These are phyloP conservation scores for Belgica antarctica DNA, from an alignment of 2,888 invertebrate species.

Conservation along the genomic window DNA sequence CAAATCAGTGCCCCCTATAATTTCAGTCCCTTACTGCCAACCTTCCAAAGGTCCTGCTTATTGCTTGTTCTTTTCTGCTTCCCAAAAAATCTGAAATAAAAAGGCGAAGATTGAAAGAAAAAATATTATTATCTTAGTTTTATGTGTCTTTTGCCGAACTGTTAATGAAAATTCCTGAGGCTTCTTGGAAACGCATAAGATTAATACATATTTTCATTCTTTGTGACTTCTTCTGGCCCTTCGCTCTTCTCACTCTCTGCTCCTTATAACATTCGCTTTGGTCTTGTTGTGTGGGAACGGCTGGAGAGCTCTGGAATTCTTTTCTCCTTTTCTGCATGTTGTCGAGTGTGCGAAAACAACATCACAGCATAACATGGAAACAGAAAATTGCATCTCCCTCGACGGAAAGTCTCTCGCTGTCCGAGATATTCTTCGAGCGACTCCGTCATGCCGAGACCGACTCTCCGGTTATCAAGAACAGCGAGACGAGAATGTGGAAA, in stretches of 20 bases:
- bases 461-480: too few relatives aligned
- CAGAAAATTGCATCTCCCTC: not conserved
- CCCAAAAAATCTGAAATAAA: not conserved
- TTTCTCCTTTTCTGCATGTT: not conserved
- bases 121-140: not conserved
- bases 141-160: constrained; percentile 15
- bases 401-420: too few relatives aligned
- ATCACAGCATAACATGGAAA: not conserved
- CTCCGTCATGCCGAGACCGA: too few relatives aligned
- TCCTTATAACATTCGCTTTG: constrained; percentile 4
- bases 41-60: too few relatives aligned
- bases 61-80: constrained; percentile 9
- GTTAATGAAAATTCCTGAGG: constrained; percentile 41
- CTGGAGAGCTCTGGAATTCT: constrained; percentile 15
- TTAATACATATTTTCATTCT: constrained; percentile 35
- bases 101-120: not conserved
- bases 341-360: not conserved
- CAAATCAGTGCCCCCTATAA: too few relatives aligned
- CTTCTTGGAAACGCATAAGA: constrained; percentile 43
- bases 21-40: not conserved
- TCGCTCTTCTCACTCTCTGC: constrained; percentile 6
- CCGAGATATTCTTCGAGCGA: too few relatives aligned
- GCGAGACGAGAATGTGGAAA: too few relatives aligned
- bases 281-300: constrained; percentile 32
- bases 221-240: constrained; percentile 12